Conservation (phyloP, 2,888 invertebrate species). For the Diplolepis rosae region DNA sequence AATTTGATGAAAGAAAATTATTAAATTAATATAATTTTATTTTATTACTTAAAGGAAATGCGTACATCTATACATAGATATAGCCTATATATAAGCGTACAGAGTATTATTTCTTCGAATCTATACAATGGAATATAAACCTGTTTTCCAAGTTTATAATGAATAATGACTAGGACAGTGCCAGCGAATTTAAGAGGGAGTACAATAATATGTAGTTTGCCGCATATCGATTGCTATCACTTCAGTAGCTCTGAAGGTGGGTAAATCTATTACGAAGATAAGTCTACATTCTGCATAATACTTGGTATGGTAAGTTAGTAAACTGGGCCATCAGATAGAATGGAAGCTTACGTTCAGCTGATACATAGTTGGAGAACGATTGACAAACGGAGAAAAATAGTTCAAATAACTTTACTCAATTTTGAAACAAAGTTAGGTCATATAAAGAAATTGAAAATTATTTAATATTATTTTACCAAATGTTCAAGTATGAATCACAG, state of each 20-base stretch:
- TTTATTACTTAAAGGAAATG: too few species aligned
- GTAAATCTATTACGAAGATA: constrained; percentile 57
- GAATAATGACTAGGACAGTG: not conserved
- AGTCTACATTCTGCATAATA: constrained; percentile 43
- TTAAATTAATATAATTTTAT: too few species aligned
- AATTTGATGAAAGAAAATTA: too few species aligned
- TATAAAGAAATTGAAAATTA: too few species aligned
- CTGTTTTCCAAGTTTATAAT: not conserved
- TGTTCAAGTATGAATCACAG: too few species aligned
- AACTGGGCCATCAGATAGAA: constrained; percentile 57
- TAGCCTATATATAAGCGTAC: not conserved
- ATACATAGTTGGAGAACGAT: not conserved
- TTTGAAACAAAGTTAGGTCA: too few species aligned
- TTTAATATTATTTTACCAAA: too few species aligned
- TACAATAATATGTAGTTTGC: not conserved
- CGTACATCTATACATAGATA: too few species aligned
- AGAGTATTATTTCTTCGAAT: not conserved
- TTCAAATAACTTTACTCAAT: too few species aligned
- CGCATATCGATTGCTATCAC: not conserved
- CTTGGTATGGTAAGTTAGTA: constrained; percentile 52
- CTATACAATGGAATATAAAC: not conserved
- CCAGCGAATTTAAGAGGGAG: not conserved
- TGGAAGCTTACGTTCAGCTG: not conserved
- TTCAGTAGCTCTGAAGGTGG: constrained; percentile 40
- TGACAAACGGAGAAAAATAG: not conserved